phyloP scores from a whole-genome alignment of 2,113 vertebrate species.

The Anguilla japonica region DNA sequence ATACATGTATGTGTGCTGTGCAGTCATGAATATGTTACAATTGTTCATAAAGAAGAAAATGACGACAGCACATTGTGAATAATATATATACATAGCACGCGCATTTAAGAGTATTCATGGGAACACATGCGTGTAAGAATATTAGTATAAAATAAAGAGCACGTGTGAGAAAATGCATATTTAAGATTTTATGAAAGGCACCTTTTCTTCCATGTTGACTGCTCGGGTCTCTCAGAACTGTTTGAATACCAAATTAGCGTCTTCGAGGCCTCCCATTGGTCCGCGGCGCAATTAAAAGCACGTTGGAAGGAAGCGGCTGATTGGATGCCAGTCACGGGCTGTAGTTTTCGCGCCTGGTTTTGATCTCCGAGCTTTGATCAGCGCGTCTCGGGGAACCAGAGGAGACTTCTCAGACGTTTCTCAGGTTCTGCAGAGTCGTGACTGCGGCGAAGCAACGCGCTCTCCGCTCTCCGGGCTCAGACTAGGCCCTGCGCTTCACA shows the following conservation, averaged over 20 bases:
- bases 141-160: not conserved
- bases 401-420: not conserved
- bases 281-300: constrained; percentile 24
- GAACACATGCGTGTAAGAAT: not conserved
- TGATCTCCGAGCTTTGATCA: constrained; percentile 23
- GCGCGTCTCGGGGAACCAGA: not conserved
- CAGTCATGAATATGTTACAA: too few relatives aligned
- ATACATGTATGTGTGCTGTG: not conserved
- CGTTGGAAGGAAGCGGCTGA: not conserved
- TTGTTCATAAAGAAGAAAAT: too few relatives aligned
- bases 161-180: not conserved
- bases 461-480: not conserved
- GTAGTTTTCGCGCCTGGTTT: not conserved
- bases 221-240: not conserved
- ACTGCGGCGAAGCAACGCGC: not conserved
- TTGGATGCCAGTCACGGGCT: not conserved
- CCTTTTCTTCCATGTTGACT: constrained; percentile 17
- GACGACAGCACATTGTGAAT: not conserved
- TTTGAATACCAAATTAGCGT: constrained; percentile 41
- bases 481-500: not conserved
- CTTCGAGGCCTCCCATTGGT: constrained; percentile 26
- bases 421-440: not conserved
- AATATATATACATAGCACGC: not conserved
- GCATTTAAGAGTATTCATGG: not conserved
- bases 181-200: constrained; percentile 2